Base-by-base conservation (phyloP, 2,888 invertebrate species). In the Lathronympha strigana region DNA sequence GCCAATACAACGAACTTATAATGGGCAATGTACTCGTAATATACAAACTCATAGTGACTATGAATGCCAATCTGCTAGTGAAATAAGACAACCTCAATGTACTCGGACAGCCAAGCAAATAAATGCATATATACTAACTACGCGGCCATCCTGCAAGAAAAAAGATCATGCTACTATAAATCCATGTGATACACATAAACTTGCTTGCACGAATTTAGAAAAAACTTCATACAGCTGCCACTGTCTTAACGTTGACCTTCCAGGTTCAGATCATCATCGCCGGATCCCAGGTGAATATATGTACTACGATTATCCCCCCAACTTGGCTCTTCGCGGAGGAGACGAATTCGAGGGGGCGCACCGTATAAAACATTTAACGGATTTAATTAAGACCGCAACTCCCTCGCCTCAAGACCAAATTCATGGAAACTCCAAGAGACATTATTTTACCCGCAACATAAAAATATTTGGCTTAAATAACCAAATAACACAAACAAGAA, bases 291-390 rank as follows among this genome's bases (percentile, higher is more conserved):
- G 60, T 4, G 64, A 67, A 57, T 62, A 60, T 53, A 31, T 28
- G 21, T 80, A 82, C 66, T 81, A 83, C 62, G 83, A 86, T 63
- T 68, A 82, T 58, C 68, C 79, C 13, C 81, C 83, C 36, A 79
- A 83, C 62, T 67, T 82, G 67, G 72, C 73, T 40, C 64, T 81
- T 19, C 78, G 80, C 33, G 83, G 79, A 68, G 80, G 79, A 6
- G 77, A 81, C 19, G 61, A 47, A 47, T 49, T 54, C 19, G 61
- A 68, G 23, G 68, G 69, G 53, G 71, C 72, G 33, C 45, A 61
- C 40, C 50, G 68, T 45, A 57, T 55, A 31, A 70, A 71, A 64
- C 66, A 70, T 28, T 43, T 63, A 63, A 11, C 62, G 31, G 15
- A 69, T 69, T 40, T 8, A 66, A 11, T 45, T 53, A 38, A 49